Evolutionary conservation across 2,113 vertebrate genomes (phyloP).

Genomic region (Colaptes auratus): DNA sequence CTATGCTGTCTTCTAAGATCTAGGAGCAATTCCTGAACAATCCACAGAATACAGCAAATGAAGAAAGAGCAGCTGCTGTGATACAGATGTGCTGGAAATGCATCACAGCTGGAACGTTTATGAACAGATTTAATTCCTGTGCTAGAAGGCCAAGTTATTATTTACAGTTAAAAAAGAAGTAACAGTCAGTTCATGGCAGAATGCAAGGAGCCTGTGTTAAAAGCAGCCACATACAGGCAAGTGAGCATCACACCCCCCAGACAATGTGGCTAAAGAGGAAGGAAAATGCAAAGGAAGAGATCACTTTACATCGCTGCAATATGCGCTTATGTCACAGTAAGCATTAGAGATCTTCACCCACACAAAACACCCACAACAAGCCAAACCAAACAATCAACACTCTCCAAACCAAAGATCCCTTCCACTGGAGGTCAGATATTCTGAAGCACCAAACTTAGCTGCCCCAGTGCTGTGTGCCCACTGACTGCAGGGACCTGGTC

Average conservation of each 20-base stretch:
- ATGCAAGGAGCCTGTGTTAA: not conserved
- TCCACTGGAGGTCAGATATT: not conserved
- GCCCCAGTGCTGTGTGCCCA: not conserved
- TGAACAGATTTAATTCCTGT: not conserved
- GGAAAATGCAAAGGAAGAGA: not conserved
- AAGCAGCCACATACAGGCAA: not conserved
- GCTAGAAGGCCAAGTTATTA: not conserved
- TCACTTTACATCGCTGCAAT: not conserved
- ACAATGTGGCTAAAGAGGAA: not conserved
- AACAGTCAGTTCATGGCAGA: not conserved
- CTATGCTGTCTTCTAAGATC: not conserved
- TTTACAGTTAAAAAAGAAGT: not conserved
- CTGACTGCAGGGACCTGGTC: not conserved
- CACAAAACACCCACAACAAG: not conserved
- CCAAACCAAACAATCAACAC: not conserved
- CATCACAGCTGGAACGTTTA: not conserved
- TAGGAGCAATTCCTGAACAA: not conserved
- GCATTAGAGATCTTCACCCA: not conserved
- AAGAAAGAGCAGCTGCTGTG: not conserved
- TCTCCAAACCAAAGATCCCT: too few relatives aligned
- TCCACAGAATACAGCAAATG: not conserved
- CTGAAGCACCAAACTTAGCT: not conserved
- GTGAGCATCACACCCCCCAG: not conserved
- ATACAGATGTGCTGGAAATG: not conserved
- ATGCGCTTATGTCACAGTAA: not conserved